A percentile compares a stretch with the other conserved stretches of the same genome.
Evolutionary conservation across 1,140 invertebrate genomes (phyloP).

Genomic region (Triops longicaudatus): DNA sequence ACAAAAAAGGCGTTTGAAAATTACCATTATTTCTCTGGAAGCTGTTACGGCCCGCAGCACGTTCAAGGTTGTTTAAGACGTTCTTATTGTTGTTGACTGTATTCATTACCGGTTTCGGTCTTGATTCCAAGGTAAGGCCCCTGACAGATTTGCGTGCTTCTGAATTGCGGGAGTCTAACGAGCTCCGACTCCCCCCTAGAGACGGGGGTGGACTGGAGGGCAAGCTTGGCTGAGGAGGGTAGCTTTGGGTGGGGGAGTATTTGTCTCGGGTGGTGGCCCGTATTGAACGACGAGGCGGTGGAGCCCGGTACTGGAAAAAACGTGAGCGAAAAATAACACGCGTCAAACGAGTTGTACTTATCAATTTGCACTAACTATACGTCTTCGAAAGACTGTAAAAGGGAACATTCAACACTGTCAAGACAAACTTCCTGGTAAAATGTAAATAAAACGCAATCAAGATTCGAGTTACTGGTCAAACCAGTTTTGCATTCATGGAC

Average conservation of each 20-base stretch:
- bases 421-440: neutral
- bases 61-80: neutral
- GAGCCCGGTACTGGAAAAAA: slow-evolving; percentile 28
- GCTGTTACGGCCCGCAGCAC: neutral
- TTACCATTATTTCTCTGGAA: slow-evolving; percentile 8
- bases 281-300: slow-evolving; percentile 26
- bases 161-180: slow-evolving; percentile 24
- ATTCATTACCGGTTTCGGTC: neutral
- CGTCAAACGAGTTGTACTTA: neutral
- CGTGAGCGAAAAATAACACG: neutral
- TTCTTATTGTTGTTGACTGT: slow-evolving; percentile 8
- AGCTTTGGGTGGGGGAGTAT: slow-evolving; percentile 25
- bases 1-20: neutral
- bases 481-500: neutral
- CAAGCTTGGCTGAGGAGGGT: neutral
- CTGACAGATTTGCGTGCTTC: slow-evolving; percentile 6
- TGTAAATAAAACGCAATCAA: neutral
- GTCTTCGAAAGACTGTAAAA: neutral
- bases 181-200: slow-evolving; percentile 25
- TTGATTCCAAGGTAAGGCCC: neutral
- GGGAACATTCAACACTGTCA: neutral
- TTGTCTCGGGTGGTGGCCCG: slow-evolving; percentile 25
- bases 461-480: neutral
- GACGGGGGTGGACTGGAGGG: slow-evolving; percentile 16
- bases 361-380: neutral